Evolutionary conservation across 2,888 invertebrate species (phyloP), one percentile per base, ranked within the genome.

Genomic region (Thecophora atra): DNA sequence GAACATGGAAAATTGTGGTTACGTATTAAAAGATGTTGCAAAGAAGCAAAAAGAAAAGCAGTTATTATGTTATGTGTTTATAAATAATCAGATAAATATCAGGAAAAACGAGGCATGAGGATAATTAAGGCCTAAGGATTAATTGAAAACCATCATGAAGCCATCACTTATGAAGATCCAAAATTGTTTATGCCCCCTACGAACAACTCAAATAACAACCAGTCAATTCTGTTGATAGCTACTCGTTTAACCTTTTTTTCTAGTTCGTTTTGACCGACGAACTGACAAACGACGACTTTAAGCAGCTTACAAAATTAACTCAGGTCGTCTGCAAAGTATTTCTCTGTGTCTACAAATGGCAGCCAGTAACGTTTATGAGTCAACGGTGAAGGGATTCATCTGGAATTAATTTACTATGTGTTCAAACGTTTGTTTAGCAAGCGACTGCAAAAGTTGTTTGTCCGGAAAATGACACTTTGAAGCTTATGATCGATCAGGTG

Each of bases 341-440:
- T 21, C 21, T 26, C 3, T 58, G 47, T 60, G 60, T 47, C 19
- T 47, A 13, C 26, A 17, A 56, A 17, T 65, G 17, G n/a, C 24
- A 8, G 42, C 37, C 28, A n/a, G n/a, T n/a, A n/a, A 8, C 24
- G 19, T 60, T 15, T 60, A 26, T 28, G 28, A 30, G 63, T 44
- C n/a, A 19, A 26, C 71, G 56, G 72, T 58, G 69, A 74, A 72
- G 72, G 71, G 72, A 75, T 70, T 75, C 75, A 75, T 73, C 69
- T 72, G 75, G 73, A 72, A 75, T 73, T 75, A 73, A 75, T 75
- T 73, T 70, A 68, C 72, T 73, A 73, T 63, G 65, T 60, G 62
- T n/a, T 11, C 26, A 17, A 30, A 28, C 64, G 62, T 60, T 30
- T 47, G 69, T 60, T 60, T 37, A 17, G 54, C 7, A 21, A 37